Conservation (phyloP, 1,140 invertebrate genomes). For the Coenobita brevimanus region DNA sequence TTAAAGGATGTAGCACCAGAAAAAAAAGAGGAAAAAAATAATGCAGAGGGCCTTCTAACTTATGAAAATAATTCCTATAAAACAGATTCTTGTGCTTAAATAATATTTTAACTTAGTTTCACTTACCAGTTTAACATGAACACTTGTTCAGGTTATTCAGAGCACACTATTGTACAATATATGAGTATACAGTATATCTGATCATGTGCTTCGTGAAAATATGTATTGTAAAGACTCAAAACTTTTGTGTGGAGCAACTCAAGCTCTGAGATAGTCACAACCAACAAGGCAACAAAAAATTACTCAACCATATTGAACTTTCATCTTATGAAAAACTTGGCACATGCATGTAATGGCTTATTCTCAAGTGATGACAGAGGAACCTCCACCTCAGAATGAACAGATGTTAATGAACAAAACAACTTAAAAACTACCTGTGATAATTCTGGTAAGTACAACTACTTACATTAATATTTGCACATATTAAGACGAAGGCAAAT, state of each 20-base stretch:
- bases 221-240: constrained; percentile 40
- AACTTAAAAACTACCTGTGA: constrained; percentile 65
- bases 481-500: constrained; percentile 62
- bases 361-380: constrained; percentile 51
- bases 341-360: constrained; percentile 56
- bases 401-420: constrained; percentile 59
- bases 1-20: constrained; percentile 40
- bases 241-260: constrained; percentile 34
- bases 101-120: constrained; percentile 54
- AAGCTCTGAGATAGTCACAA: constrained; percentile 62
- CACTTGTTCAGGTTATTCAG: constrained; percentile 35
- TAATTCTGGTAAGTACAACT: constrained; percentile 65
- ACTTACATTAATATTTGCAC: constrained; percentile 68
- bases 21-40: not conserved
- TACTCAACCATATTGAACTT: constrained; percentile 54
- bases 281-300: constrained; percentile 55
- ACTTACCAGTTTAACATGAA: constrained; percentile 60
- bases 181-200: constrained; percentile 46
- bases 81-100: constrained; percentile 51
- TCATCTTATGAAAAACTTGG: constrained; percentile 57
- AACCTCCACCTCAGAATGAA: constrained; percentile 56
- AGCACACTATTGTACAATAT: not conserved
- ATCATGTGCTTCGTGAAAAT: constrained; percentile 48
- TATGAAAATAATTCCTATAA: constrained; percentile 61
- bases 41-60: constrained; percentile 38